Evolutionary conservation across 1,140 invertebrate species (phyloP), one percentile per base, ranked within the genome.

Genomic region (Tribolium madens): DNA sequence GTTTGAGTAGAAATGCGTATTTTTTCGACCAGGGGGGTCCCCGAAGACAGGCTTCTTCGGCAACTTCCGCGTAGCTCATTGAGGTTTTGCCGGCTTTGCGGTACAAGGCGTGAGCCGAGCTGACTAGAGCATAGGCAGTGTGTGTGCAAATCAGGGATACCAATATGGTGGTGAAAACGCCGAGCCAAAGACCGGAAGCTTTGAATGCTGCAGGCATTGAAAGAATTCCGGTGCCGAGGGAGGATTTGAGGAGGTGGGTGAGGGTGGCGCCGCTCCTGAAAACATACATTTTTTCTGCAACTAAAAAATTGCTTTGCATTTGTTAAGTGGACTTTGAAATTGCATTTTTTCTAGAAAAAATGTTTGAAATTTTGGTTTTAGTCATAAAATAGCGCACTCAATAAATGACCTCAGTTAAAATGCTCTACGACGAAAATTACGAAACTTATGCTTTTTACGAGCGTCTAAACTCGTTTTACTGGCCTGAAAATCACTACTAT

Each of bases 171-270:
- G 91, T 90, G 78, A 95, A 87, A 52, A 94, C 89, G 21, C 94
- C 94, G 18, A 93, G 87, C 13, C 93, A 82, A 13, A 97, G 86
- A 60, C 96, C 96, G 3, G 94, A 90, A 84, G 91, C 90, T 83
- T 91, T 93, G 81, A 97, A 95, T 12, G 96, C 96, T 48, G 90
- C 86, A 0, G 96, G 95, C 94, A 97, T 97, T 9, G 95, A 94
- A 70, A 98, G 86, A 79, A 98, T 96, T 36, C 96, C 96, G 1
- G 95, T 97, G 6, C 96, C 96, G 47, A 98, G 89, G n/a, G 95
- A 96, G 5, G 94, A 94, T 86, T 96, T 96, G 76, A 96, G 86
- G 77, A 96, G 88, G 89, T 96, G 95, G 47, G 93, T 95, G 48
- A 96, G 87, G 0, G 95, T 96, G 82, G 95, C 93, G 83, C 90